Evolutionary conservation across 2,113 vertebrate species (phyloP).

Genomic region (Cephalopholis sonnerati): DNA sequence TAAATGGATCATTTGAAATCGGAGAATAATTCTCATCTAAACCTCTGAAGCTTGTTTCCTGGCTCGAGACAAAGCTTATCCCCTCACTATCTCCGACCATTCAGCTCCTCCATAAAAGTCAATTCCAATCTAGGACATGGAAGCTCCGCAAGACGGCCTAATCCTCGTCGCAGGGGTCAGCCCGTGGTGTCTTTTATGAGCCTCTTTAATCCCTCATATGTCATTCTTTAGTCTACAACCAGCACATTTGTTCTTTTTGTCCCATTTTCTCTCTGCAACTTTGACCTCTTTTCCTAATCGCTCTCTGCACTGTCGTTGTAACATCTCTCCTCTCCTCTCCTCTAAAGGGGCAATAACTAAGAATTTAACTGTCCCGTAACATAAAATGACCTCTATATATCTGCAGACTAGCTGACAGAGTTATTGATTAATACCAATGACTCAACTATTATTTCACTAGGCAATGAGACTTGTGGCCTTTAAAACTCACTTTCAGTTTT

Average conservation of each 20-base stretch:
- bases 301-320: neutral
- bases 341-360: conserved; percentile 10
- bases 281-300: neutral
- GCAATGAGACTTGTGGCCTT: conserved; percentile 20
- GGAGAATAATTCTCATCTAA: conserved; percentile 38
- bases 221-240: conserved; percentile 22
- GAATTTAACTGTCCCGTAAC: conserved; percentile 29
- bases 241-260: conserved; percentile 42
- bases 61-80: conserved; percentile 28
- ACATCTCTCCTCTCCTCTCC: conserved; percentile 7
- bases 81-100: conserved; percentile 7
- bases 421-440: conserved; percentile 45
- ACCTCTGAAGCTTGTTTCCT: conserved; percentile 37
- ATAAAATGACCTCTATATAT: conserved; percentile 40
- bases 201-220: conserved; percentile 52
- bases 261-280: conserved; percentile 23
- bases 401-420: conserved; percentile 29
- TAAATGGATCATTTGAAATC: conserved; percentile 56
- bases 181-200: conserved; percentile 19
- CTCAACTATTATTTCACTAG: conserved; percentile 41
- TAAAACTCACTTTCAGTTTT: conserved; percentile 14
- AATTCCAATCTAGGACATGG: conserved; percentile 28
- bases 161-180: conserved; percentile 20
- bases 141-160: conserved; percentile 3
- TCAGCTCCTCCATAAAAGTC: conserved; percentile 23